Conservation (phyloP, 2,888 invertebrate species). For the Archips crataeganus region DNA sequence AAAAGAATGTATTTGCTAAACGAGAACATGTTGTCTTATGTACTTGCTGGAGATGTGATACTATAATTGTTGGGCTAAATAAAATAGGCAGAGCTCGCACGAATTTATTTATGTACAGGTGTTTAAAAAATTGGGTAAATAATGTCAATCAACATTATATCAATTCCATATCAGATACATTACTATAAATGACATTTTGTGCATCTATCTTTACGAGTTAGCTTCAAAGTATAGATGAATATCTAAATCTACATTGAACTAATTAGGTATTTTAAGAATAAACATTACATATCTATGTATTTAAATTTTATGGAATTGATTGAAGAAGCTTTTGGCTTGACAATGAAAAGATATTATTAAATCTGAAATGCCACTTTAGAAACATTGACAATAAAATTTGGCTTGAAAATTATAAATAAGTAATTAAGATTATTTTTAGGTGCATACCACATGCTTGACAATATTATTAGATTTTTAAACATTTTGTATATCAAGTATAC, state of each 20-base stretch:
- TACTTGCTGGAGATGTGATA: conserved; percentile 60
- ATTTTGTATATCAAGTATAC: conserved; percentile 36
- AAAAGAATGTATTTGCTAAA: background rate
- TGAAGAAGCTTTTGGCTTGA: conserved; percentile 45
- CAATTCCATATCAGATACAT: conserved; percentile 79
- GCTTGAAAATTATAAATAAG: conserved; percentile 45
- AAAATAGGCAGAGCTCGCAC: conserved; percentile 50
- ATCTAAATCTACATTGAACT: conserved; percentile 35
- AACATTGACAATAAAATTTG: conserved; percentile 64
- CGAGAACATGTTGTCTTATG: conserved; percentile 34
- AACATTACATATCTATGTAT: conserved; percentile 33
- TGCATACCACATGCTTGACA: conserved; percentile 61
- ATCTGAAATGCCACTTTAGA: conserved; percentile 47
- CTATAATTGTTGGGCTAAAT: conserved; percentile 50
- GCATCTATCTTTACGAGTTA: conserved; percentile 60
- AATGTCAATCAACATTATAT: conserved; percentile 81
- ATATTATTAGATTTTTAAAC: conserved; percentile 39
- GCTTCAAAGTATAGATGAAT: conserved; percentile 44
- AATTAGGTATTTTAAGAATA: conserved; percentile 29
- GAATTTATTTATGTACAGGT: conserved; percentile 60
- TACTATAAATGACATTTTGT: conserved; percentile 59
- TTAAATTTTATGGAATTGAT: conserved; percentile 46
- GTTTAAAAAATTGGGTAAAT: conserved; percentile 69
- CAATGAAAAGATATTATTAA: conserved; percentile 15
- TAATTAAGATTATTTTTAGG: conserved; percentile 47